Conservation (phyloP, 2,888 invertebrate species). For the Conops quadrifasciatus region DNA sequence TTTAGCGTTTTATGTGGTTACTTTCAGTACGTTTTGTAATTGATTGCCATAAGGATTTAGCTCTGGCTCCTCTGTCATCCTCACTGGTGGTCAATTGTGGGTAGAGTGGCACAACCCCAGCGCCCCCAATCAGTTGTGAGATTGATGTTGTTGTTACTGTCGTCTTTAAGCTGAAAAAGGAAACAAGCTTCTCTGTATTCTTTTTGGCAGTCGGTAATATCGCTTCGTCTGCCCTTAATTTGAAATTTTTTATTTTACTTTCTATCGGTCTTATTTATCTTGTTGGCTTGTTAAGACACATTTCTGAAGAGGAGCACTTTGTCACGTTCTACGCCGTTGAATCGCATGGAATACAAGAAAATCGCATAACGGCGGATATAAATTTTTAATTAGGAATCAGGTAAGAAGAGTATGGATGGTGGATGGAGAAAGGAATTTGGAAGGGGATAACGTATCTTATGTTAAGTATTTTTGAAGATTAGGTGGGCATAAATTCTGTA, state of each 20-base stretch:
- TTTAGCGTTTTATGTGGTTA: conserved; percentile 57
- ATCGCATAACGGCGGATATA: conserved; percentile 42
- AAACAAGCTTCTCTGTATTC: no score
- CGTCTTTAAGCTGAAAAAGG: no score
- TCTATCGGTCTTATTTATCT: background rate
- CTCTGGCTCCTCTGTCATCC: background rate
- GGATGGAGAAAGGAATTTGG: no score
- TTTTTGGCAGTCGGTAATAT: no score
- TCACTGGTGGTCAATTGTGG: no score
- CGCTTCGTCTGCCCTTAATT: background rate
- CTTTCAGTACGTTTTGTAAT: conserved; percentile 54
- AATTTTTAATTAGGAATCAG: conserved; percentile 18
- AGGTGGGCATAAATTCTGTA: no score
- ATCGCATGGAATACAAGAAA: conserved; percentile 59
- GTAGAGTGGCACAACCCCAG: no score
- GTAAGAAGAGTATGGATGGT: background rate
- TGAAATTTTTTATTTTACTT: background rate
- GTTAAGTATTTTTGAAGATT: no score
- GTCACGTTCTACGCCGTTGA: conserved; percentile 28
- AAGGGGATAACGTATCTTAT: no score
- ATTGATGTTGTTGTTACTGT: no score
- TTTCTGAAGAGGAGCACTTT: conserved; percentile 1
- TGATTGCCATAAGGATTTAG: conserved; percentile 40
- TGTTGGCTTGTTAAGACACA: background rate
- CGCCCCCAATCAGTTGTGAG: no score